A percentile compares a stretch with the other conserved stretches of the same genome.
These are phyloP conservation scores for Xenops minutus DNA, from an alignment of 2,797 vertebrate genomes.

Conservation along the genomic window DNA sequence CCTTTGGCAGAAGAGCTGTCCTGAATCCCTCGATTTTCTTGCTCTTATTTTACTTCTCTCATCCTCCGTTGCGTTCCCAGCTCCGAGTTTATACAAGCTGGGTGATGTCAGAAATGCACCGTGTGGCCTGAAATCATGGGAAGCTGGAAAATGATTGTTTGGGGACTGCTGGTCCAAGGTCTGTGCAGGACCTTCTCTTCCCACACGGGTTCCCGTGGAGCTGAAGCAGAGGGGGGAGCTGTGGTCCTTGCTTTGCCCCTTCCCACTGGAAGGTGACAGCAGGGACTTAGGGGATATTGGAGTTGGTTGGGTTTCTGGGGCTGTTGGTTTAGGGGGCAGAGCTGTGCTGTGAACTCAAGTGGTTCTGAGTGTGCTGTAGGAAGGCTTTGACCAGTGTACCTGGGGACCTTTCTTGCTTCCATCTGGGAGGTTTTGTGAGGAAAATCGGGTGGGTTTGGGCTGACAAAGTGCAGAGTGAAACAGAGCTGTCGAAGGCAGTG, in stretches of 20 bases:
- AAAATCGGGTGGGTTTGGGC: neutral
- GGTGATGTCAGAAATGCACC: accelerated
- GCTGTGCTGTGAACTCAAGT: neutral
- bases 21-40: neutral
- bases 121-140: neutral
- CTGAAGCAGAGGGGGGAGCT: neutral
- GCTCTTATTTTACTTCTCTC: neutral
- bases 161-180: accelerated
- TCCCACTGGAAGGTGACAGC: neutral
- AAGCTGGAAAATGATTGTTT: neutral
- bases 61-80: accelerated
- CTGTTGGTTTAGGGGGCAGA: neutral
- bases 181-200: neutral
- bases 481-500: neutral
- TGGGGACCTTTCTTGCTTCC: neutral
- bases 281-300: neutral
- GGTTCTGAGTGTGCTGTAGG: neutral
- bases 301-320: neutral
- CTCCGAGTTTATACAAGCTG: accelerated
- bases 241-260: accelerated
- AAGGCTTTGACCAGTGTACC: accelerated
- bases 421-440: neutral
- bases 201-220: accelerated
- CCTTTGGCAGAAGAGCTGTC: neutral
- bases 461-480: neutral